Conservation (phyloP, 2,888 invertebrate genomes). For the Pterostichus madidus region DNA sequence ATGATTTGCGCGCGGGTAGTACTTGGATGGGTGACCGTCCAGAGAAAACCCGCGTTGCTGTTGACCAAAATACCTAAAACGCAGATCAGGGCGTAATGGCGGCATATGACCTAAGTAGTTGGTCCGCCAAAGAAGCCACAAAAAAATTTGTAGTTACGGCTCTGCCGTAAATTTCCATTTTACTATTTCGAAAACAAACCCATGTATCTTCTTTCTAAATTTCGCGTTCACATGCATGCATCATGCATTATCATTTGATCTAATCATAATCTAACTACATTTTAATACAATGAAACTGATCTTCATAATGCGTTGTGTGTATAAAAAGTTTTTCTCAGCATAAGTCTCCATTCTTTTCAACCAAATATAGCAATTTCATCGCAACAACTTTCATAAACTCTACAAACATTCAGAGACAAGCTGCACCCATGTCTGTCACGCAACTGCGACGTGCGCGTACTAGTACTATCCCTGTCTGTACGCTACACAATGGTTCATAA, state of each 20-base stretch:
- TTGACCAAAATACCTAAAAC: too few relatives aligned
- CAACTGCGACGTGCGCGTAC: constrained; percentile 7
- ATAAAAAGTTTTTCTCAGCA: constrained; percentile 17
- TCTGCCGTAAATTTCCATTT: not conserved
- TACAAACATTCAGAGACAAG: constrained; percentile 11
- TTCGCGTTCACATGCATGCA: not conserved
- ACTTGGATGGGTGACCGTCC: too few relatives aligned
- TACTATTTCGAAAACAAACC: not conserved
- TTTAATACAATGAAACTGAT: constrained; percentile 27
- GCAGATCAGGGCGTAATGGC: too few relatives aligned
- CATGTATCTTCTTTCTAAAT: not conserved
- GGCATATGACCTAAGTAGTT: too few relatives aligned
- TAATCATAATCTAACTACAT: not conserved
- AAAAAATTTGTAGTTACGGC: too few relatives aligned
- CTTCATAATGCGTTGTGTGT: not conserved
- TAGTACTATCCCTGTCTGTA: constrained; percentile 22
- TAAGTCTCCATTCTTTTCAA: constrained; percentile 8
- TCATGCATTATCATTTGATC: not conserved
- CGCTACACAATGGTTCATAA: too few relatives aligned
- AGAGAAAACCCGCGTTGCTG: too few relatives aligned
- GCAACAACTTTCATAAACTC: constrained; percentile 44
- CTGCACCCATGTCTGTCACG: constrained; percentile 44
- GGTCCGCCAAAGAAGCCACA: too few relatives aligned
- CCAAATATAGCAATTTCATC: constrained; percentile 21
- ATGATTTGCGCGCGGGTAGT: too few relatives aligned